Base-by-base conservation (phyloP, 2,797 vertebrate genomes). In the Lepilemur septentrionalis region DNA sequence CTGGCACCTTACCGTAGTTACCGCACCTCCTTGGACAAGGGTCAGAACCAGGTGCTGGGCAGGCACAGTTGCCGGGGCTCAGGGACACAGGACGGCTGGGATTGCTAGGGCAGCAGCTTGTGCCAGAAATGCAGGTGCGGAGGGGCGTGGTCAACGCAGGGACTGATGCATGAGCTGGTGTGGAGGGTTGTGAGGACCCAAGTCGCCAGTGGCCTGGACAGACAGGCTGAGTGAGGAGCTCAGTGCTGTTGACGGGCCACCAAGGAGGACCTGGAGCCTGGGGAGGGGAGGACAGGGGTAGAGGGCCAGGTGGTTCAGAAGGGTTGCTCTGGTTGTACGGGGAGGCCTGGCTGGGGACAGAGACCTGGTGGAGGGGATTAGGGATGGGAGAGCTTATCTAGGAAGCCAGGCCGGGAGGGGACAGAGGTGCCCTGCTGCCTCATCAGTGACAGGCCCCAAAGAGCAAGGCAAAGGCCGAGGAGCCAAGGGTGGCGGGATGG, bases 91-190 rank as follows among this genome's bases (percentile, higher is more conserved):
- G n/a, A 46, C 4, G 30, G 41, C 50, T 63, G 32, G 63, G 41
- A 38, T 48, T 55, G 88, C n/a, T 20, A 7, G 8, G 30, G 93
- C 67, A 38, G 0, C 5, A 15, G 17, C 72, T 48, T 9, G 12
- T 67, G 20, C 30, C 1, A 50, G 61, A 7, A 38, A 0, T 1
- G 7, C 50, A 52, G n/a, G 35, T n/a, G 38, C 7, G 57, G 35
- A 2, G 38, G 67, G 41, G 32, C 28, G 9, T 8, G 23, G 30
- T 65, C 32, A n/a, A n/a, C 15, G 3, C 4, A 32, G 17, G 32
- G 63, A 7, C 28, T 32, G 23, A 14, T 0, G 17, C 2, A 1
- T 2, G 14, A 20, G 32, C 78, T 61, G 20, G 4, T 9, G 0
- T 1, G 0, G 13, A 22, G 7, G 84, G 17, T 48, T 52, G 0